These are phyloP conservation scores for Yoshiicerus persimilis DNA, from an alignment of 1,140 invertebrate species.

Conservation along the genomic window DNA sequence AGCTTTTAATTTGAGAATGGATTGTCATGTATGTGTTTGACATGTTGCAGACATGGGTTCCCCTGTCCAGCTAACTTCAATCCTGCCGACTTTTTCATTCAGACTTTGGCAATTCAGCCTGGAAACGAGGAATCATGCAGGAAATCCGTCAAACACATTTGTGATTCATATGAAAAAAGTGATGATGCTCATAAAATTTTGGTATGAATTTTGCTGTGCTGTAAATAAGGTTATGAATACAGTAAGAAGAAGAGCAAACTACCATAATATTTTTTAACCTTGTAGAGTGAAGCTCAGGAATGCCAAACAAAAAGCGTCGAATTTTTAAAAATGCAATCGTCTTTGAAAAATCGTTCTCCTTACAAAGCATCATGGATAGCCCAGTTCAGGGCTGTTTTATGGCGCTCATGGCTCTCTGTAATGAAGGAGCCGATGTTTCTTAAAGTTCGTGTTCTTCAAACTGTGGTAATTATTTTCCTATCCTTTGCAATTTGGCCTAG, in stretches of 20 bases:
- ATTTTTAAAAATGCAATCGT: neutral
- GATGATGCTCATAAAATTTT: conserved; percentile 58
- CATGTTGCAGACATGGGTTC: conserved; percentile 59
- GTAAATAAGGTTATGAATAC: too few relatives aligned
- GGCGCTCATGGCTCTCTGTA: conserved; percentile 84
- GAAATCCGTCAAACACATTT: conserved; percentile 54
- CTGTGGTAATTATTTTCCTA: conserved; percentile 74
- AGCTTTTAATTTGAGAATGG: neutral
- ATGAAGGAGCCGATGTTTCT: conserved; percentile 87
- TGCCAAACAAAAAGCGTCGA: neutral
- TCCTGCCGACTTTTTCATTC: conserved; percentile 88
- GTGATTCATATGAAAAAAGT: conserved; percentile 70
- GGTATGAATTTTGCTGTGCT: neutral
- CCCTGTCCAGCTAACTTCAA: conserved; percentile 62
- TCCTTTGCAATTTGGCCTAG: too few relatives aligned
- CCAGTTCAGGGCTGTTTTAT: conserved; percentile 85
- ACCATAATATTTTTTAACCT: neutral
- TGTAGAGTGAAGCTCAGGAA: neutral
- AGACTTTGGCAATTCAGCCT: conserved; percentile 83
- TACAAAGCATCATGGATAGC: conserved; percentile 85
- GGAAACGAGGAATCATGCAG: conserved; percentile 69
- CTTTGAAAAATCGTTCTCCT: conserved; percentile 47
- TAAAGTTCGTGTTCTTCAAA: conserved; percentile 84
- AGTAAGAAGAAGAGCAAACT: neutral
- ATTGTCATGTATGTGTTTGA: neutral